Evolutionary conservation across 2,888 invertebrate genomes (phyloP).

Genomic region (Lasioglossum malachurum): DNA sequence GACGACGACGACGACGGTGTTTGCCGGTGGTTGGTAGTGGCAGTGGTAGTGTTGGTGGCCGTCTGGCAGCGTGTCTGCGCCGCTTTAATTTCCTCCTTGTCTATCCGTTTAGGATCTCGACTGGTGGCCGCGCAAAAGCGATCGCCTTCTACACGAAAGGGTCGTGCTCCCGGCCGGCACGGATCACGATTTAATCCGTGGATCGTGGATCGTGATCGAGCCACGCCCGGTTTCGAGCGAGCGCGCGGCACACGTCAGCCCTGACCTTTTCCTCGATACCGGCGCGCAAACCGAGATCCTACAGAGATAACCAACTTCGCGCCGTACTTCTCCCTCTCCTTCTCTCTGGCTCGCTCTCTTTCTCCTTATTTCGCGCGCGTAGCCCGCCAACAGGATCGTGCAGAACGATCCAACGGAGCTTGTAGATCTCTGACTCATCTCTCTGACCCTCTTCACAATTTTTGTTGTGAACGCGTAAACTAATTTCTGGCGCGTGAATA

Average conservation of each 20-base stretch:
- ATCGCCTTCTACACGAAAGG: conserved; percentile 56
- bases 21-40: background rate
- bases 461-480: background rate
- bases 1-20: background rate
- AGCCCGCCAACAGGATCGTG: background rate
- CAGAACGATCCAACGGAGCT: background rate
- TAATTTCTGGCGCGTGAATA: background rate
- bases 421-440: background rate
- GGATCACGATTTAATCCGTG: conserved; percentile 66
- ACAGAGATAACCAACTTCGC: conserved; percentile 37
- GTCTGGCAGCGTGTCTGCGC: conserved; percentile 20
- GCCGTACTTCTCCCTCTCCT: background rate
- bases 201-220: conserved; percentile 53
- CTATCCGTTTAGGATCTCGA: conserved; percentile 23
- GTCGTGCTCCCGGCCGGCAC: conserved; percentile 65
- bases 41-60: background rate
- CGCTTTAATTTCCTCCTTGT: conserved; percentile 34
- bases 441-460: background rate
- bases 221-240: conserved; percentile 65
- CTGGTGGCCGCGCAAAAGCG: conserved; percentile 43
- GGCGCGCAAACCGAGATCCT: conserved; percentile 41
- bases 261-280: conserved; percentile 68
- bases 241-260: conserved; percentile 72
- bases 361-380: background rate
- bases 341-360: background rate